These are phyloP conservation scores for Sitta carolinensis DNA, from an alignment of 2,797 vertebrate genomes.

Conservation along the genomic window DNA sequence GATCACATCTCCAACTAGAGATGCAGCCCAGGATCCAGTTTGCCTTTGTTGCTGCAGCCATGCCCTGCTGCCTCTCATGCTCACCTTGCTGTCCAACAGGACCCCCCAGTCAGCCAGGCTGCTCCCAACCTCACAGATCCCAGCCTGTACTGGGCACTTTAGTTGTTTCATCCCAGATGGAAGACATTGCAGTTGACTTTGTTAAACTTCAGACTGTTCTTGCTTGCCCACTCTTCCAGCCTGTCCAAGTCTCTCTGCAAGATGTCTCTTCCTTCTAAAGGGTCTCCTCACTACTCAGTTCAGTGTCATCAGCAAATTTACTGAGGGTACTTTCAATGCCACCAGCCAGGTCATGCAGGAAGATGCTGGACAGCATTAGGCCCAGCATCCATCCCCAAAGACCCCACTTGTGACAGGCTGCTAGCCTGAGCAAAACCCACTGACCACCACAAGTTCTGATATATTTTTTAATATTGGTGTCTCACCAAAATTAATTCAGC, in stretches of 20 bases:
- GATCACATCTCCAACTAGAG: too few species aligned
- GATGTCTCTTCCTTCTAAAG: background rate
- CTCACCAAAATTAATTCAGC: background rate
- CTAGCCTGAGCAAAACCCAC: background rate
- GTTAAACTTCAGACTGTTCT: background rate
- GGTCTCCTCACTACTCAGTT: background rate
- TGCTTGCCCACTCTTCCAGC: background rate
- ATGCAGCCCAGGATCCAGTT: background rate
- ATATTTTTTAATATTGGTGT: background rate
- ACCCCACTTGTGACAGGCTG: background rate
- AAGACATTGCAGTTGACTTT: background rate
- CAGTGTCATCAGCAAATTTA: background rate
- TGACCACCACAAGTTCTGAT: background rate
- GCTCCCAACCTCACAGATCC: background rate
- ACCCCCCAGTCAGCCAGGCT: background rate
- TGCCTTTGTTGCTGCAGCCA: background rate
- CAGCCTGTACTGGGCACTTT: background rate
- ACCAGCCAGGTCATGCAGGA: background rate
- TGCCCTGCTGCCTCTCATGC: background rate
- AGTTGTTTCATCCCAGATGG: background rate
- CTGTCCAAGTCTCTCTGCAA: background rate
- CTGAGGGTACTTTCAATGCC: background rate
- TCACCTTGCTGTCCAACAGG: background rate
- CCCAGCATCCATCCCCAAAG: background rate
- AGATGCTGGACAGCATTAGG: fast-evolving